phyloP scores from a whole-genome alignment of 2,113 vertebrate genomes.

The Coturnix japonica region DNA sequence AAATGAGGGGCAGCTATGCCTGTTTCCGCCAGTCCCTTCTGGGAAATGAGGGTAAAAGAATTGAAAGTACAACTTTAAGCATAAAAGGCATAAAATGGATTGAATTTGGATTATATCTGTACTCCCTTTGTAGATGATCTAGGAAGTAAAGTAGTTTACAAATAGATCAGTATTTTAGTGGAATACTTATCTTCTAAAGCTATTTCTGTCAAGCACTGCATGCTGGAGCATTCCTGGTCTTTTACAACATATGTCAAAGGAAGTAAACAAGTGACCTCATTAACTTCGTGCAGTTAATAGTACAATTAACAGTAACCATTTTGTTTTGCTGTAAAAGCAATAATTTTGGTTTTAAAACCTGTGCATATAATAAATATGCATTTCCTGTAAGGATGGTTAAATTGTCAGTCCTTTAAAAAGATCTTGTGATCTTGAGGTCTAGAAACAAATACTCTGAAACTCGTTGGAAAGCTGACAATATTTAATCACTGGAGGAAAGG shows the following conservation, averaged over 20 bases:
- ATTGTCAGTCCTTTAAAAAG: background rate
- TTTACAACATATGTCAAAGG: background rate
- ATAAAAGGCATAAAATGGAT: background rate
- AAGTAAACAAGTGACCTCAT: background rate
- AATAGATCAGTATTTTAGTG: background rate
- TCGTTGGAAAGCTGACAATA: background rate
- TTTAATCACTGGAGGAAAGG: background rate
- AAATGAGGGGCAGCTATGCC: background rate
- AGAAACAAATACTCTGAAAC: background rate
- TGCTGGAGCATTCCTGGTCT: background rate
- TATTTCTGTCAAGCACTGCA: background rate
- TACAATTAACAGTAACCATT: conserved; percentile 16
- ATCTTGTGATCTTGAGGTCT: background rate
- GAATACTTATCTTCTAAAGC: background rate
- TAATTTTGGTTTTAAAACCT: background rate
- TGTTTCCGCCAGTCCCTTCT: background rate
- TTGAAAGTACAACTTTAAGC: background rate
- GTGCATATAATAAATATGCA: background rate
- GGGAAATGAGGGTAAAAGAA: background rate
- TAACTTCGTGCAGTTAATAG: background rate
- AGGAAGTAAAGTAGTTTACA: background rate
- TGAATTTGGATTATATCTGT: background rate
- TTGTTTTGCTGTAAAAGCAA: background rate
- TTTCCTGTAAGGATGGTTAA: conserved; percentile 30
- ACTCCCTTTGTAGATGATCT: background rate